Base-by-base conservation (phyloP, 2,113 vertebrate species). In the Percina caprodes region DNA sequence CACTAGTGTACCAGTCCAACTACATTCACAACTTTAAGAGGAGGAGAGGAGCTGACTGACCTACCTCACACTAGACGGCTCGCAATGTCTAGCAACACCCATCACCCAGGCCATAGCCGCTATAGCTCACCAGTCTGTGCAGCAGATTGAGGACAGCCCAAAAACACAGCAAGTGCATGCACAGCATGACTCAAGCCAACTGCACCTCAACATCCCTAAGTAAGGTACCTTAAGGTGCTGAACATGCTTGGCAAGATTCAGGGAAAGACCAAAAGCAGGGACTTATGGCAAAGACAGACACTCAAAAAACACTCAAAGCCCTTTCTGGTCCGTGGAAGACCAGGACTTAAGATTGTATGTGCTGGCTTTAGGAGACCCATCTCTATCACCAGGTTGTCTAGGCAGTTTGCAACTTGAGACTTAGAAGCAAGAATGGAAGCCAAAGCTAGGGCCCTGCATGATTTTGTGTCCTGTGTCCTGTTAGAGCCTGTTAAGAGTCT, bases 21-120 rank as follows among this genome's bases (percentile, higher is more conserved):
- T 46, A 24, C 42, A 46, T 23, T 23, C 14, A 68, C 19, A 79
- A 14, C 16, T 61, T 24, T 16, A 66, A 30, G 4, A 30, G 30
- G 30, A 30, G 30, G 30, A 80, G 63, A 69, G 18, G 58, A 77
- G 24, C 56, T 45, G 68, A 55, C 58, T 79, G 84, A 86, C 69
- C 77, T 82, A 88, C 86, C 80, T 90, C 48, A 74, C 62, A 60
- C 54, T 69, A 39, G 26, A 61, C 54, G 5, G 72, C 54, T 62
- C 30, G 12, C n/a, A 49, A 23, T 61, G 13, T 71, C n/a, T 48
- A 75, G 15, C 19, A 69, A 42, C 8, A 42, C 59, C 6, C 24
- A 15, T n/a, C 45, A 69, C 42, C 21, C 33, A 35, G 51, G 26
- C n/a, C 23, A 8, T 21, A 54, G 52, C 30, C 59, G 48, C 26